Evolutionary conservation across 64 coral and sea anemone species (phyloP).

Genomic region (Trachythela sp.): DNA sequence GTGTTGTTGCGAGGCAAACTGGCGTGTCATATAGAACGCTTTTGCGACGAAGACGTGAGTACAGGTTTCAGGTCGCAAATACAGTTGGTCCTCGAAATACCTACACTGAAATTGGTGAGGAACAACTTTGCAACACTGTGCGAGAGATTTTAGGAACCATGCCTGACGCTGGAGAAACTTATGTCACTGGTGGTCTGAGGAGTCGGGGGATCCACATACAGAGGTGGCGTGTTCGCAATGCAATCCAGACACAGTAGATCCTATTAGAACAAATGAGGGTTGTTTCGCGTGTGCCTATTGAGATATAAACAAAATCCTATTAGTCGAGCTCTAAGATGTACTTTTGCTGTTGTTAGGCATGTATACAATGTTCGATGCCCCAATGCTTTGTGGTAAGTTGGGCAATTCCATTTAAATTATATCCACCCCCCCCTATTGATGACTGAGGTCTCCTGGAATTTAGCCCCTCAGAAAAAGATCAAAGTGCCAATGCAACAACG

Average conservation of each 20-base stretch:
- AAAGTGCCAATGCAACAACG: neutral
- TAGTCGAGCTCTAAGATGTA: constrained; percentile 40
- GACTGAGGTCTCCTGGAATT: neutral
- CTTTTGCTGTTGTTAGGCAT: constrained; percentile 35
- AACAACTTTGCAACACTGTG: constrained; percentile 31
- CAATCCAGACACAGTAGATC: constrained; percentile 43
- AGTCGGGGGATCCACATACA: constrained; percentile 37
- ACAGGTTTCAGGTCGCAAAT: constrained; percentile 18
- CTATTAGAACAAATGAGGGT: too few relatives aligned
- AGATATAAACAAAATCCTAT: too few relatives aligned
- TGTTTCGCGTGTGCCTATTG: too few relatives aligned
- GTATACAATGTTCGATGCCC: neutral
- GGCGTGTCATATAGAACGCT: constrained; percentile 49
- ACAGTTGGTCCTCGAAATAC: constrained; percentile 31
- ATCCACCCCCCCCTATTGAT: neutral
- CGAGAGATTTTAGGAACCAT: constrained; percentile 22
- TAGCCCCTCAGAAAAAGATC: too few relatives aligned
- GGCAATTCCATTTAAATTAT: neutral
- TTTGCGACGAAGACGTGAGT: constrained; percentile 38
- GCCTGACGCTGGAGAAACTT: constrained; percentile 35
- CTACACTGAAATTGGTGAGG: constrained; percentile 7
- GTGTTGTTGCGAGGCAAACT: constrained; percentile 40
- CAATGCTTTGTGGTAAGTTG: neutral
- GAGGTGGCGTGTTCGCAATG: constrained; percentile 18
- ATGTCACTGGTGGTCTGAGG: constrained; percentile 43